Evolutionary conservation across 2,888 invertebrate species (phyloP).

Genomic region (Platerodrilus igneus): DNA sequence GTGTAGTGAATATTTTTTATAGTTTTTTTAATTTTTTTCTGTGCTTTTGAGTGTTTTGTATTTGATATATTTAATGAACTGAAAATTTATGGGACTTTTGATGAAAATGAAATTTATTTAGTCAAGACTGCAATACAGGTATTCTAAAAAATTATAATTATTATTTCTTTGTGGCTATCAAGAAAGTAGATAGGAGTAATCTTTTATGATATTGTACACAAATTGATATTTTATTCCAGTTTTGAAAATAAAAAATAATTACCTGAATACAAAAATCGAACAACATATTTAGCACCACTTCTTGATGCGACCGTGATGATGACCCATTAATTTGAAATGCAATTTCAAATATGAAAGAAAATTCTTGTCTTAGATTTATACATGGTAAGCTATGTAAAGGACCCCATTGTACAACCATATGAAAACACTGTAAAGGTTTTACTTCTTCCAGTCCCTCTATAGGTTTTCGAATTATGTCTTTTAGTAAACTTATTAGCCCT

Average conservation of each 20-base stretch:
- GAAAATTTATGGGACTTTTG: no score
- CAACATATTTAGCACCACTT: slow-evolving; percentile 26
- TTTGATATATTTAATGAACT: no score
- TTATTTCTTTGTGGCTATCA: no score
- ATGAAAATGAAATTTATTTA: no score
- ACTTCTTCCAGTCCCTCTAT: slow-evolving; percentile 7
- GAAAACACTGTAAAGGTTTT: slow-evolving; percentile 34
- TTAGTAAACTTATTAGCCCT: slow-evolving; percentile 23
- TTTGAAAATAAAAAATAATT: background rate
- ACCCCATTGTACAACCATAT: slow-evolving; percentile 37
- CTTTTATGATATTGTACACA: background rate
- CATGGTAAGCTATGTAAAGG: slow-evolving; percentile 35
- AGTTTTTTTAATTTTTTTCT: no score
- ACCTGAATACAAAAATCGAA: slow-evolving; percentile 23
- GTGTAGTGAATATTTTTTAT: no score
- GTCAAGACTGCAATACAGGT: no score
- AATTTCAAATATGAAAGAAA: slow-evolving; percentile 36
- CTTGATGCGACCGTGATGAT: slow-evolving; percentile 27
- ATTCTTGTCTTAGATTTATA: slow-evolving; percentile 35
- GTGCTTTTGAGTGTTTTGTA: no score
- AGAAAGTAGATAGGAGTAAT: no score
- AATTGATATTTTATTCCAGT: background rate
- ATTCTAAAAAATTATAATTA: no score
- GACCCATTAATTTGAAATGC: slow-evolving; percentile 29
- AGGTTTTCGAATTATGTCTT: slow-evolving; percentile 8